Base-by-base conservation (phyloP, 2,113 vertebrate genomes). In the Vimba vimba region DNA sequence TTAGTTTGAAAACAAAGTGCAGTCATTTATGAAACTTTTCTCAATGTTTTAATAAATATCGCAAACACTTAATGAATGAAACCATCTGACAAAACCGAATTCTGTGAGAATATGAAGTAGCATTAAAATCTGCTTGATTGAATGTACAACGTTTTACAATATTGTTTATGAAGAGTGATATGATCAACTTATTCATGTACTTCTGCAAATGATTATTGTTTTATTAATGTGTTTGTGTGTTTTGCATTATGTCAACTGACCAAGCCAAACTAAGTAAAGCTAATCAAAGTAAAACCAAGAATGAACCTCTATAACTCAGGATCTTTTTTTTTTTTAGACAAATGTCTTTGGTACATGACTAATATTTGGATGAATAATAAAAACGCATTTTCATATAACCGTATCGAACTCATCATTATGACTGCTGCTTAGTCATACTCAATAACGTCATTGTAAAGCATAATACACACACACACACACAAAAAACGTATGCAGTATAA, bases 291-390 rank as follows among this genome's bases (percentile, higher is more conserved):
- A 85, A 33, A 33, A 43, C 21, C 9, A 45, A 62, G 57, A 85
- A 9, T 13, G 3, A 39, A 73, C 2, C 11, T 55, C 60, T 47
- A 17, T 86, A 23, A 79, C 64, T 79, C 45, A 47, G 19, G 60
- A 73, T 68, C n/a, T 74, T 74, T 80, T 87, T 74, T 74, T 80
- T 87, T 60, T 76, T 83, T 33, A 62, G 25, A 23, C 19, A 13
- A 39, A 59, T 74, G 15, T 62, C 69, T 30, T 68, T 75, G 68
- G n/a, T 13, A 81, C n/a, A 59, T 47, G 27, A 82, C 43, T 33
- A 27, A 83, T 19, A 17, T 79, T 73, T 59, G 11, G 30, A 25
- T 83, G 50, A 83, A 36, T 66, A 83, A 83, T 83, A 83, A 83
- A 71, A 71, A 43, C 8, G 12, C 33, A 3, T 59, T 79, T 79